phyloP scores from a whole-genome alignment of 2,113 vertebrate genomes.

The Podarcis cretensis region DNA sequence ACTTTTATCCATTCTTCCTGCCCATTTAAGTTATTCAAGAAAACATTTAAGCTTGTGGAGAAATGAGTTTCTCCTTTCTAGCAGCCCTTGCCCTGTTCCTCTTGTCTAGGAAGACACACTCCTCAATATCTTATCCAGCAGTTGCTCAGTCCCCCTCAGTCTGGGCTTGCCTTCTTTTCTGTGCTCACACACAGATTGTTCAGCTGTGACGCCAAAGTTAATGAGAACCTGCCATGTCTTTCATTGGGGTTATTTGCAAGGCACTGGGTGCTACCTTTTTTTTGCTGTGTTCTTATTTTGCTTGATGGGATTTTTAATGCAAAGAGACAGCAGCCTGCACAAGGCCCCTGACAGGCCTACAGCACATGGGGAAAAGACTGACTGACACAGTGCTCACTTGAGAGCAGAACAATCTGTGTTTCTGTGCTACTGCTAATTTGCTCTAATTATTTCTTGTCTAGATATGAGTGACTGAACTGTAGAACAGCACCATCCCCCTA shows the following conservation, averaged over 20 bases:
- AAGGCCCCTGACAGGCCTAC: background rate
- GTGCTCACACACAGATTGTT: background rate
- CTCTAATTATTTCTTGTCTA: conserved; percentile 15
- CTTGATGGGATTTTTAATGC: conserved; percentile 20
- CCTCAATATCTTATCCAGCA: background rate
- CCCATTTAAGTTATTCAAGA: background rate
- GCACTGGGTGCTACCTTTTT: background rate
- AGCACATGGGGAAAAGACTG: background rate
- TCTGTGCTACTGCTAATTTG: conserved; percentile 22
- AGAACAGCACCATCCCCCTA: background rate
- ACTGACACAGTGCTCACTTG: background rate
- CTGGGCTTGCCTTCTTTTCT: background rate
- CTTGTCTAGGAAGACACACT: background rate
- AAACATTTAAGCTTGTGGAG: background rate
- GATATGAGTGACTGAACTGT: background rate
- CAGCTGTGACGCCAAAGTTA: conserved; percentile 18
- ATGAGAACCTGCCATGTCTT: conserved; percentile 13
- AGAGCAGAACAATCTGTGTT: conserved; percentile 23
- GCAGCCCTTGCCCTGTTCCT: no score
- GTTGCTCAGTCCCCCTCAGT: background rate
- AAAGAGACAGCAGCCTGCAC: conserved; percentile 2
- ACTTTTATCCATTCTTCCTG: background rate
- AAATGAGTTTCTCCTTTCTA: background rate
- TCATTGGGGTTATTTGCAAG: background rate
- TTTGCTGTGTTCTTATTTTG: background rate